A percentile compares a stretch with the other conserved stretches of the same genome.
These are phyloP conservation scores for Elephas maximus DNA, from an alignment of 2,113 vertebrate species.

Conservation along the genomic window DNA sequence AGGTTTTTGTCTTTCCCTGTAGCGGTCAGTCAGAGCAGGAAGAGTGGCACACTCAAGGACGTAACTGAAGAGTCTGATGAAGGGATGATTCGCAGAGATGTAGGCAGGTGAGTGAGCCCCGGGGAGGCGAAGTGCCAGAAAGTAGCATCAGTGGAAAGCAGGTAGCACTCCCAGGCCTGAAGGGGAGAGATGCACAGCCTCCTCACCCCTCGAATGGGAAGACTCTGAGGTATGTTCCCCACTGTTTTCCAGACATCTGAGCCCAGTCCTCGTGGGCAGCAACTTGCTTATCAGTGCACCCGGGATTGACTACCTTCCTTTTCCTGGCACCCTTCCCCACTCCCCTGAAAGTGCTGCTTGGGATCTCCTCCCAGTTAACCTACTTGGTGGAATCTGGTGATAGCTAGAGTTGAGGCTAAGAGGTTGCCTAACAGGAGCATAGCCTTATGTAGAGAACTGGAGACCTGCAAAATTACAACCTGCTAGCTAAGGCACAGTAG, in stretches of 20 bases:
- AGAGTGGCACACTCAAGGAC: not conserved
- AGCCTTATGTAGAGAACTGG: not conserved
- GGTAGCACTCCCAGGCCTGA: rapidly evolving
- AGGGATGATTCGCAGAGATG: not conserved
- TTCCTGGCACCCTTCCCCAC: not conserved
- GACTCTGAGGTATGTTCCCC: not conserved
- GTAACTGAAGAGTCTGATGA: not conserved
- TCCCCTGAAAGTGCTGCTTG: not conserved
- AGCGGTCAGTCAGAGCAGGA: not conserved
- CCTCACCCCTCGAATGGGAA: not conserved
- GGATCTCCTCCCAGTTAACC: not conserved
- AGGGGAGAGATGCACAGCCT: not conserved
- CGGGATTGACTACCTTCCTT: not conserved
- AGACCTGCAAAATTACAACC: not conserved
- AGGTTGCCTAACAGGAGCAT: not conserved
- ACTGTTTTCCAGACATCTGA: not conserved
- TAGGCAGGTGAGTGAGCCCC: not conserved
- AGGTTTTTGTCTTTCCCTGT: not conserved
- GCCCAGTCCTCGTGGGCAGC: rapidly evolving
- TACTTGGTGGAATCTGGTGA: not conserved
- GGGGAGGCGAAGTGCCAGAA: not conserved
- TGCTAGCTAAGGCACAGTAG: not conserved
- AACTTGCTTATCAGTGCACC: too few species aligned
- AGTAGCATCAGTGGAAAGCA: not conserved
- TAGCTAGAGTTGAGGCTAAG: not conserved